Base-by-base conservation (phyloP, 35 echinoderm and acorn worm species). In the Amphiura filiformis region DNA sequence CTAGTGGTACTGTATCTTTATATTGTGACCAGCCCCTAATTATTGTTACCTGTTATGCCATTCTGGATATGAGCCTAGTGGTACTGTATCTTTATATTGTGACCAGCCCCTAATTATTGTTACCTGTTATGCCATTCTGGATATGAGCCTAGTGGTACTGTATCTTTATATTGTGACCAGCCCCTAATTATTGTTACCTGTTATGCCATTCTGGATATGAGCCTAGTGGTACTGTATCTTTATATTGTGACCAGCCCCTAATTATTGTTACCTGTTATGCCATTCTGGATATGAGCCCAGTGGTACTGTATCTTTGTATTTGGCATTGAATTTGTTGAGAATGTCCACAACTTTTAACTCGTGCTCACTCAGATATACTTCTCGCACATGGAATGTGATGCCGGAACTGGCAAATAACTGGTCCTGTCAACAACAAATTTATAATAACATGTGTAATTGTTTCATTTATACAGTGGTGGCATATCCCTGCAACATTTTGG, bases 51-150 rank as follows among this genome's bases (percentile, higher is more conserved):
- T 98, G 61, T 98, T 91, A 28, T 33, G 36, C 57, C 87, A 78
- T 49, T 94, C 90, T 57, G 96, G 96, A 49, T 98, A 98, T 1
- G 91, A 98, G 7, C 96, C 96, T n/a, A n/a, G n/a, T 64, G n/a
- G n/a, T 64, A n/a, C n/a, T n/a, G 14, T 14, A 14, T 64, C 14
- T n/a, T 15, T 15, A n/a, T 64, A n/a, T n/a, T 64, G 14, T n/a
- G 14, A 64, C n/a, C 56, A 64, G n/a, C n/a, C n/a, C n/a, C n/a
- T n/a, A 52, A 52, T 52, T 52, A 52, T 11, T 22, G 84, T 85
- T 30, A 98, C 96, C 89, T 98, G 61, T 98, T 91, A 28, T 33
- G 36, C 57, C 87, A 78, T 49, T 94, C 90, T 57, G 96, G 96
- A 49, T 98, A 98, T 1, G 91, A 98, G 7, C 96, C 96, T n/a